Evolutionary conservation across 2,113 vertebrate species (phyloP).

Genomic region (Neomonachus schauinslandi): DNA sequence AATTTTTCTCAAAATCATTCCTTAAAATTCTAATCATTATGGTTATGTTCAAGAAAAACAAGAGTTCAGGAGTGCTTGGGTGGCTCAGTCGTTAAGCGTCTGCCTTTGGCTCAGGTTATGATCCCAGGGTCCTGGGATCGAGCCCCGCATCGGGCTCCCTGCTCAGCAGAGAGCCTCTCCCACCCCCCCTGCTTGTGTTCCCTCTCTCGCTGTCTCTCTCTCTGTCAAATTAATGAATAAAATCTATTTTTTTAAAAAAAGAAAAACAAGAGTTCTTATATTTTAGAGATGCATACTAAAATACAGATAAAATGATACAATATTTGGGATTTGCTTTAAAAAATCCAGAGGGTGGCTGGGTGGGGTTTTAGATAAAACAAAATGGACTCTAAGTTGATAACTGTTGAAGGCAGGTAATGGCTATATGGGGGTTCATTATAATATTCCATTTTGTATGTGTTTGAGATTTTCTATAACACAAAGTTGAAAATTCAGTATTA

Average conservation of each 20-base stretch:
- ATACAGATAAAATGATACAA: not conserved
- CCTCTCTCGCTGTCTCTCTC: too few relatives aligned
- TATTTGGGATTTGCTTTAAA: not conserved
- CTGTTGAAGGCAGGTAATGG: not conserved
- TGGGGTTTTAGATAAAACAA: not conserved
- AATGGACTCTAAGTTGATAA: not conserved
- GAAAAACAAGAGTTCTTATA: not conserved
- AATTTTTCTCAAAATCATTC: not conserved
- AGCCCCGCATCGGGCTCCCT: too few relatives aligned
- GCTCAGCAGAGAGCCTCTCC: too few relatives aligned
- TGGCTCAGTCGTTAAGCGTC: too few relatives aligned
- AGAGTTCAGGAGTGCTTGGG: not conserved
- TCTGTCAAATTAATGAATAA: too few relatives aligned
- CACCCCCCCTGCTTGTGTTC: too few relatives aligned
- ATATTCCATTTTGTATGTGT: not conserved
- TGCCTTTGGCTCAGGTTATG: too few relatives aligned
- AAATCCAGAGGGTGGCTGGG: not conserved
- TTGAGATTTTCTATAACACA: constrained; percentile 8
- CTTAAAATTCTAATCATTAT: not conserved
- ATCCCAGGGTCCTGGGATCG: too few relatives aligned
- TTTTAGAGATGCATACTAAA: not conserved
- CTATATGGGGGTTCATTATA: not conserved
- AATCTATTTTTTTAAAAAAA: not conserved
- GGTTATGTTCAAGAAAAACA: not conserved
- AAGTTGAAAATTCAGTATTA: constrained; percentile 19